Evolutionary conservation across 2,113 vertebrate species (phyloP).

Genomic region (Heterotis niloticus): DNA sequence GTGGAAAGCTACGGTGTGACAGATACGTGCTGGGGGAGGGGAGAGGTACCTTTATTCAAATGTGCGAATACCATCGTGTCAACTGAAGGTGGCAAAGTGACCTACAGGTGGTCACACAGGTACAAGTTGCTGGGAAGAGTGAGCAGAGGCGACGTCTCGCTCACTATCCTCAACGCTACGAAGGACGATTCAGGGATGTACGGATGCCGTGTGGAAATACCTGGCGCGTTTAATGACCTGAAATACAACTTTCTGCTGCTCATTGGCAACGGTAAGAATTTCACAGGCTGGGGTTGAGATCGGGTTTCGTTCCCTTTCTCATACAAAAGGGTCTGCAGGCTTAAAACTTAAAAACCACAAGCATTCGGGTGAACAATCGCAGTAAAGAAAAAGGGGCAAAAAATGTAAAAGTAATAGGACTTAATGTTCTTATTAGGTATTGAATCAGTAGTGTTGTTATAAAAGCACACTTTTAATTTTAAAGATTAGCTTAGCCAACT

Average conservation of each 20-base stretch:
- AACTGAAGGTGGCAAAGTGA: slow-evolving; percentile 43
- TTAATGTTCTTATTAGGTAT: neutral
- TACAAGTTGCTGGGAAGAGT: slow-evolving; percentile 49
- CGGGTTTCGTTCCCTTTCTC: neutral
- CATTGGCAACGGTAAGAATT: slow-evolving; percentile 52
- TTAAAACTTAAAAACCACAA: neutral
- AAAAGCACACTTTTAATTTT: too few relatives aligned
- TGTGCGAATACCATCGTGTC: slow-evolving; percentile 48
- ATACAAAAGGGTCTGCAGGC: too few relatives aligned
- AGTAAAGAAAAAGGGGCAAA: neutral
- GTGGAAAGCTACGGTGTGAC: slow-evolving; percentile 41
- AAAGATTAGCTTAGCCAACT: too few relatives aligned
- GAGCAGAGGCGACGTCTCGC: slow-evolving; percentile 47
- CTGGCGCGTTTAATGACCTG: slow-evolving; percentile 61
- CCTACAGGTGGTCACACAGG: slow-evolving; percentile 41
- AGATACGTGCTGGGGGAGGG: slow-evolving; percentile 54
- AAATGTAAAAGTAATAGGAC: neutral
- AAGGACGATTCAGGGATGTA: slow-evolving; percentile 54
- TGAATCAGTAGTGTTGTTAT: too few relatives aligned
- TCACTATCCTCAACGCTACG: slow-evolving; percentile 50
- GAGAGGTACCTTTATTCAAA: slow-evolving; percentile 45
- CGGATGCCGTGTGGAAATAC: slow-evolving; percentile 60
- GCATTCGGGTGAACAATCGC: neutral
- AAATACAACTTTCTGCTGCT: slow-evolving; percentile 52
- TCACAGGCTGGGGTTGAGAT: neutral